Evolutionary conservation across 2,888 invertebrate genomes (phyloP).

Genomic region (Polydrusus tereticollis): DNA sequence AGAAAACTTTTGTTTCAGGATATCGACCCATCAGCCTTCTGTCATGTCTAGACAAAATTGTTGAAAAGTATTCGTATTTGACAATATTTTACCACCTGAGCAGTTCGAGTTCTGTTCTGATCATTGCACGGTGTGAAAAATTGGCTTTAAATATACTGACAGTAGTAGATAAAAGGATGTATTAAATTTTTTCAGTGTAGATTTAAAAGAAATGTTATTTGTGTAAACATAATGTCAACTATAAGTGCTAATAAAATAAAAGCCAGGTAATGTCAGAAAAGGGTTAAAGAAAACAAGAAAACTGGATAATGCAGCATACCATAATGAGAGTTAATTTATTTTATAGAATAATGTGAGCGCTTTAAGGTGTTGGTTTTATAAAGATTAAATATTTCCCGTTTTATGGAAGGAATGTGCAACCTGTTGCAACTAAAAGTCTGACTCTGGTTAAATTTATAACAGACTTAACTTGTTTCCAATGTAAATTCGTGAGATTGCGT

Average conservation of each 20-base stretch:
- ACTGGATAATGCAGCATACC: slow-evolving; percentile 26
- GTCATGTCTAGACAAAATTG: too few species aligned
- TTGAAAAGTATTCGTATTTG: too few species aligned
- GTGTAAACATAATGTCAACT: not conserved
- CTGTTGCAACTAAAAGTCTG: slow-evolving; percentile 20
- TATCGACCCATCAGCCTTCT: too few species aligned
- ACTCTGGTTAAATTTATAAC: slow-evolving; percentile 21
- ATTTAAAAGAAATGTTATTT: too few species aligned
- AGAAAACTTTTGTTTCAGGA: too few species aligned
- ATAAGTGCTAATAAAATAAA: not conserved
- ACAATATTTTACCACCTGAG: too few species aligned
- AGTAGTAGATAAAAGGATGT: too few species aligned
- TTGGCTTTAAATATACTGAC: too few species aligned
- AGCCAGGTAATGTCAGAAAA: not conserved
- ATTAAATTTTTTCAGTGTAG: too few species aligned
- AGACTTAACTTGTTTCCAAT: slow-evolving; percentile 27
- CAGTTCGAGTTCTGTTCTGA: too few species aligned
- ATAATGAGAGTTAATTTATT: slow-evolving; percentile 22
- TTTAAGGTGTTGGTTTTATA: slow-evolving; percentile 37
- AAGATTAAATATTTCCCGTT: slow-evolving; percentile 30
- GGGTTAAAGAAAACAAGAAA: not conserved
- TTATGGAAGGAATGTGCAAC: slow-evolving; percentile 28
- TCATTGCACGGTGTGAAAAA: too few species aligned
- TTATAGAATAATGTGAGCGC: slow-evolving; percentile 3
- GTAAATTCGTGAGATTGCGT: slow-evolving; percentile 15